Percentiles rank a stretch among this genome's conserved stretches.
phyloP scores from a whole-genome alignment of 2,797 vertebrate genomes.

The Platalea minor region DNA sequence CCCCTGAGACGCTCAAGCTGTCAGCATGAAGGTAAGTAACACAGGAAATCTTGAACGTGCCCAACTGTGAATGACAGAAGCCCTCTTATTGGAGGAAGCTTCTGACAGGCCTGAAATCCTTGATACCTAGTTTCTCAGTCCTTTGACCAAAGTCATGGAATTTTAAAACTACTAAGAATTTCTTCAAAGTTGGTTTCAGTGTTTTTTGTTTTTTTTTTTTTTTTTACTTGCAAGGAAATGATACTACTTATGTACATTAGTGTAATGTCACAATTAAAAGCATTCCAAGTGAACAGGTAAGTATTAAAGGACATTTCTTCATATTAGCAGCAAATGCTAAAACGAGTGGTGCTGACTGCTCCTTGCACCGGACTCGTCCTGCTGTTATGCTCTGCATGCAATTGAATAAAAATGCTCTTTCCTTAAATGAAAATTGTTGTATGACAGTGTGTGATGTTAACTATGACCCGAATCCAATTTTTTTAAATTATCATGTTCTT shows the following conservation, averaged over 20 bases:
- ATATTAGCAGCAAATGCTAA: background rate
- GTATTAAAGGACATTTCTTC: background rate
- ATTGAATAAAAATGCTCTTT: background rate
- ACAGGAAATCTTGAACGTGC: constrained; percentile 70
- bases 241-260: background rate
- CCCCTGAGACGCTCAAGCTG: constrained; percentile 71
- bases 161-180: constrained; percentile 63
- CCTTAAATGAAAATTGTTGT: background rate
- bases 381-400: background rate
- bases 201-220: background rate
- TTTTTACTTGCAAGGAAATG: constrained; percentile 39
- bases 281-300: constrained; percentile 34
- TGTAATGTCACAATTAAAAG: constrained; percentile 6
- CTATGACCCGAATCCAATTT: background rate
- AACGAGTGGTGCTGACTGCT: background rate
- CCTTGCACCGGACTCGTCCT: background rate
- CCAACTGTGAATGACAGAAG: constrained; percentile 75
- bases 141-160: constrained; percentile 69
- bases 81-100: constrained; percentile 69
- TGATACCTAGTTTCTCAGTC: constrained; percentile 61
- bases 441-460: background rate
- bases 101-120: constrained; percentile 74
- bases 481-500: background rate
- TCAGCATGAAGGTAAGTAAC: constrained; percentile 73
- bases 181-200: constrained; percentile 40